Conservation (phyloP, 2,113 vertebrate species). For the Dermatemys mawii region DNA sequence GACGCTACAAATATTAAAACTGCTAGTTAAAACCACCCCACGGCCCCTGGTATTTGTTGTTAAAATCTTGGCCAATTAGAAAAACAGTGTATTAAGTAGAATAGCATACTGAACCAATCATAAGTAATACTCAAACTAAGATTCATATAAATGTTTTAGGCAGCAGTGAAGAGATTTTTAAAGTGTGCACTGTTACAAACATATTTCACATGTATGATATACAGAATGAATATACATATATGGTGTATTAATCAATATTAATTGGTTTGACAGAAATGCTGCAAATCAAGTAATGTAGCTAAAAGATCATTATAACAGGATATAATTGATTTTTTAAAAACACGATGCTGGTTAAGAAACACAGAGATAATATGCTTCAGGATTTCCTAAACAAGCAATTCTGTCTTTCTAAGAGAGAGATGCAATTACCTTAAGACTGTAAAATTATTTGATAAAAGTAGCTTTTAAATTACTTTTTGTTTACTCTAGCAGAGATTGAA, state of each 20-base stretch:
- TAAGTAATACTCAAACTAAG: constrained; percentile 47
- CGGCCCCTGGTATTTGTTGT: constrained; percentile 45
- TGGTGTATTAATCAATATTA: constrained; percentile 6
- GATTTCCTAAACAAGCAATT: constrained; percentile 25
- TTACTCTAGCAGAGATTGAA: constrained; percentile 20
- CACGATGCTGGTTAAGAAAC: constrained; percentile 26
- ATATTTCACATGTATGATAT: background rate
- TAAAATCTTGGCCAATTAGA: constrained; percentile 59
- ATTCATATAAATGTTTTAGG: constrained; percentile 56
- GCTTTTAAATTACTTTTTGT: constrained; percentile 58
- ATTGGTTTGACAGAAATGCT: constrained; percentile 39
- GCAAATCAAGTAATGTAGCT: constrained; percentile 3
- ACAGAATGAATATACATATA: background rate
- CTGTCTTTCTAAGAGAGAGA: constrained; percentile 13
- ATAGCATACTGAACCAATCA: constrained; percentile 51
- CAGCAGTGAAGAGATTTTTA: constrained; percentile 22
- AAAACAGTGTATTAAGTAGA: constrained; percentile 55
- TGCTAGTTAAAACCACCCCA: constrained; percentile 11
- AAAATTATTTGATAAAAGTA: constrained; percentile 58
- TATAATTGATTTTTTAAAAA: constrained; percentile 65
- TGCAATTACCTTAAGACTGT: constrained; percentile 61
- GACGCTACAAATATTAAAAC: constrained; percentile 48
- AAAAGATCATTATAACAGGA: constrained; percentile 34
- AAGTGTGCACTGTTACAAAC: constrained; percentile 25
- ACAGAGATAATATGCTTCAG: constrained; percentile 40